phyloP scores from a whole-genome alignment of 2,113 vertebrate genomes.

The Zingel zingel region DNA sequence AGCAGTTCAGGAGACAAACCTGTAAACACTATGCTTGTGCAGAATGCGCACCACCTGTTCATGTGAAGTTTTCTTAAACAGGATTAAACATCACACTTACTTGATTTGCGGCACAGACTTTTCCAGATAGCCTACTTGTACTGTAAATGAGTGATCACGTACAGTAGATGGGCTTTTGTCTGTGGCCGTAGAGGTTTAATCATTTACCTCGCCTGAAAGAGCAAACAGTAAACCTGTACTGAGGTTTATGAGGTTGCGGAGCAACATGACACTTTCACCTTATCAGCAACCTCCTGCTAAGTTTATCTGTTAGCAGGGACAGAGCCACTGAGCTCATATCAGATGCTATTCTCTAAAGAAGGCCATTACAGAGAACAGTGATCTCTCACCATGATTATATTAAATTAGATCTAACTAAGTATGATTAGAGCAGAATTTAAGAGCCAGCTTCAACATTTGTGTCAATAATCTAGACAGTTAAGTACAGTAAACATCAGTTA shows the following conservation, averaged over 20 bases:
- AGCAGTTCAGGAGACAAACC: constrained; percentile 28
- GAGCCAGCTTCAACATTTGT: background rate
- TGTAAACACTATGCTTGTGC: constrained; percentile 19
- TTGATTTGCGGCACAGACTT: background rate
- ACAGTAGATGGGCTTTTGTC: background rate
- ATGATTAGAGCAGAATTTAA: background rate
- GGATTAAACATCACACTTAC: constrained; percentile 36
- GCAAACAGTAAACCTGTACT: constrained; percentile 21
- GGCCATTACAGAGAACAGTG: background rate
- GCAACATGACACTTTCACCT: constrained; percentile 70
- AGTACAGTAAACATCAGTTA: constrained; percentile 5
- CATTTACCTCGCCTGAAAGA: constrained; percentile 54
- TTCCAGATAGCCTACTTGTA: background rate
- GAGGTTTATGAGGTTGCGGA: constrained; percentile 40
- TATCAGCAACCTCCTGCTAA: constrained; percentile 51
- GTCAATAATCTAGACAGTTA: constrained; percentile 5
- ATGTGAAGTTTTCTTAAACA: constrained; percentile 12
- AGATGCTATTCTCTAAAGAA: background rate
- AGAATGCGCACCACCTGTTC: constrained; percentile 55
- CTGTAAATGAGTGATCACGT: background rate
- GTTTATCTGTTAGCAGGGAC: constrained; percentile 3
- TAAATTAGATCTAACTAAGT: background rate
- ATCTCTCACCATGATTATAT: background rate
- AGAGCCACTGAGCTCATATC: constrained; percentile 1
- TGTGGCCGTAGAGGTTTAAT: constrained; percentile 54